Base-by-base conservation (phyloP, 2,888 invertebrate species). In the Drosophila planitibia region DNA sequence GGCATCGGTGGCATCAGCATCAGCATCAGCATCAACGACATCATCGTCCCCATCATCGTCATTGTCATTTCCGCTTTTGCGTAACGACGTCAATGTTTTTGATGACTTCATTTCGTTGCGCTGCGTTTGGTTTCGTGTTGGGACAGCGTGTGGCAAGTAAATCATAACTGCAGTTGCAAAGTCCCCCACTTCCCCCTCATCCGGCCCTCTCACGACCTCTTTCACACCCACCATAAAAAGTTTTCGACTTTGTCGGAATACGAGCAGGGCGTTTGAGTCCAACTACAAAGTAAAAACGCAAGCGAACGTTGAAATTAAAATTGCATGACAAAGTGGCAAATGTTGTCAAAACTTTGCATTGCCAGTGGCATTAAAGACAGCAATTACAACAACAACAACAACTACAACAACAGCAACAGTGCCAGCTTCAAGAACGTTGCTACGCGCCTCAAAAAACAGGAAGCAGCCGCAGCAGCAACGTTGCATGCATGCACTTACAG, bases 291-390 rank as follows among this genome's bases (percentile, higher is more conserved):
- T 86, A 84, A 66, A 85, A 82, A 72, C 57, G 69, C 63, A 78
- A 57, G 82, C 68, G 67, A 81, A 75, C 35, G 74, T 72, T 79
- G 61, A 75, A 89, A 89, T 89, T 89, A 86, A 89, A 86, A 86
- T 89, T 81, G 87, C 81, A 87, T 85, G 90, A 87, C 86, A 87
- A 87, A 87, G 86, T 87, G 88, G 88, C 89, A 87, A 87, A 85
- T 89, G 78, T 77, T 89, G 89, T 87, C 89, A 81, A 85, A 89
- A 89, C 81, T 86, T 84, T 73, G 85, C 88, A 76, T 79, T 83
- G 70, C 67, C 57, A 60, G 33, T 65, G 77, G 61, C 66, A 80
- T 61, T 75, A 65, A 63, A 67, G 49, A 25, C 51, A 49, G 47
- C 33, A 22, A 39, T 10, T 33, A 25, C 16, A 32, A 22, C 14